Evolutionary conservation across 2,888 invertebrate genomes (phyloP).

Genomic region (Tiliacea citrago): DNA sequence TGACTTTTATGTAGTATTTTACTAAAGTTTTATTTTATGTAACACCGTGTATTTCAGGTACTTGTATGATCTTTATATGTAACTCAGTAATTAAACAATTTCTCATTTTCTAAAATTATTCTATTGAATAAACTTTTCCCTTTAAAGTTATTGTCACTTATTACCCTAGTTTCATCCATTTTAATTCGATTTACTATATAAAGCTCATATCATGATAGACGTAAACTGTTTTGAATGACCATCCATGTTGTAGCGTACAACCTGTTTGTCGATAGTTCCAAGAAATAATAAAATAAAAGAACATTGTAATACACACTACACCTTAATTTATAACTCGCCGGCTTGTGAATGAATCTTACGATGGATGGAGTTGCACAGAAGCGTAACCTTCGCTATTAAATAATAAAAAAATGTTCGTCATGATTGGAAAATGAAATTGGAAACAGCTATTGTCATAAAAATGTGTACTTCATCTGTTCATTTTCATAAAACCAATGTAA

Average conservation of each 20-base stretch:
- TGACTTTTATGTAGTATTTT: too few relatives aligned
- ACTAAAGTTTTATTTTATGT: background rate
- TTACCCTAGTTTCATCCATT: background rate
- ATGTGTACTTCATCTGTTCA: too few relatives aligned
- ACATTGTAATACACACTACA: constrained; percentile 60
- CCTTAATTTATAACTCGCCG: constrained; percentile 61
- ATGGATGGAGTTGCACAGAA: constrained; percentile 51
- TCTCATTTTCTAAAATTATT: background rate
- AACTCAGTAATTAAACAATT: background rate
- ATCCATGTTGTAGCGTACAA: constrained; percentile 12
- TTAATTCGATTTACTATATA: background rate
- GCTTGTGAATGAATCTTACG: constrained; percentile 67
- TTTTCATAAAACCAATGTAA: too few relatives aligned
- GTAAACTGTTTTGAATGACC: constrained; percentile 35
- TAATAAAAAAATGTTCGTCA: too few relatives aligned
- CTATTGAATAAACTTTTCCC: background rate
- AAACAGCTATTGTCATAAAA: background rate
- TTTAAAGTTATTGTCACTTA: background rate
- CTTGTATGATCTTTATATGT: too few relatives aligned
- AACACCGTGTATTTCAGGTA: background rate
- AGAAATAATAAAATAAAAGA: constrained; percentile 53
- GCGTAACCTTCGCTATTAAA: background rate
- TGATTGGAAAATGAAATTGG: too few relatives aligned
- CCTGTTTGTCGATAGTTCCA: constrained; percentile 37
- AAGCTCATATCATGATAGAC: background rate